These are phyloP conservation scores for Dysidea cf. avara DNA, from an alignment of 37 sponge, comb jelly and placozoan genomes.

Conservation along the genomic window DNA sequence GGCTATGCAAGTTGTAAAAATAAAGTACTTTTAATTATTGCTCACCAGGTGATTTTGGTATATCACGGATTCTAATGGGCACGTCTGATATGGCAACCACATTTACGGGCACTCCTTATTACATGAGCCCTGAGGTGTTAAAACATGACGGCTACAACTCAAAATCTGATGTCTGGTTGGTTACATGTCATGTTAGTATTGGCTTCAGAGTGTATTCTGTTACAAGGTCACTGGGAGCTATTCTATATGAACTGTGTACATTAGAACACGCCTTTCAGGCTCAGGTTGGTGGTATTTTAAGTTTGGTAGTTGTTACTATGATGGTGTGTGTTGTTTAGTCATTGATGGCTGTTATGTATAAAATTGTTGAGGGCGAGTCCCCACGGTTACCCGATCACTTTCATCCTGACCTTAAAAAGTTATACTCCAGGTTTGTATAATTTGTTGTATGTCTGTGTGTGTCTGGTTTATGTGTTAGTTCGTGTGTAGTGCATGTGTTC, in stretches of 20 bases:
- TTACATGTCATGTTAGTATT: too few species aligned
- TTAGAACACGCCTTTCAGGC: conserved; percentile 86
- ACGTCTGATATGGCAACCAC: conserved; percentile 94
- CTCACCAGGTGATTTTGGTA: conserved; percentile 92
- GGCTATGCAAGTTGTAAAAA: too few species aligned
- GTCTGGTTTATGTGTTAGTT: too few species aligned
- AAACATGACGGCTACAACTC: conserved; percentile 94
- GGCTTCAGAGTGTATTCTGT: conserved; percentile 2
- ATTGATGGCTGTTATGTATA: conserved; percentile 85
- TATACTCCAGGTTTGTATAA: conserved; percentile 47
- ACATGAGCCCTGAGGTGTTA: conserved; percentile 99
- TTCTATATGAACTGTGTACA: conserved; percentile 92
- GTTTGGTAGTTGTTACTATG: neutral
- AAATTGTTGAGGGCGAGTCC: conserved; percentile 78
- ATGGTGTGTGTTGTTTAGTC: conserved; percentile 25
- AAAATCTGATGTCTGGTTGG: conserved; percentile 96
- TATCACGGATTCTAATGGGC: conserved; percentile 88
- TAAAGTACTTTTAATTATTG: neutral
- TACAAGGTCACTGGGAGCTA: conserved; percentile 86
- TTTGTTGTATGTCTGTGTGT: neutral
- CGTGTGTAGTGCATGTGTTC: neutral
- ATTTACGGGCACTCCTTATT: conserved; percentile 97
- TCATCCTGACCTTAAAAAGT: conserved; percentile 49
- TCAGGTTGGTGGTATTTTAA: conserved; percentile 45
- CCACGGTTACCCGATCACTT: conserved; percentile 74